phyloP scores from a whole-genome alignment of 2,888 invertebrate genomes.

The Acleris cristana region DNA sequence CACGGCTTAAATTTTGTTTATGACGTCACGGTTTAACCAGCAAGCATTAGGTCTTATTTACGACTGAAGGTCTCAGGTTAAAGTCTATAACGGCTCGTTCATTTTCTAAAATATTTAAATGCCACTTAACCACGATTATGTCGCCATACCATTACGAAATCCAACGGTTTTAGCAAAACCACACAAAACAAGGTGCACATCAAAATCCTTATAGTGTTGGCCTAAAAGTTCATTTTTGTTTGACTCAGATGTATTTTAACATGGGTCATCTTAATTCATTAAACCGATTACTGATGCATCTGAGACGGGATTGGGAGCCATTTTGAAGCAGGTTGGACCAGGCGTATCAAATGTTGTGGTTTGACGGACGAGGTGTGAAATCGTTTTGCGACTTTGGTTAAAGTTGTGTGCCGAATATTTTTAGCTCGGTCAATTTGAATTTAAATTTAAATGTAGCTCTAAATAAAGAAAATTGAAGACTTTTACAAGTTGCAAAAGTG shows the following conservation, averaged over 20 bases:
- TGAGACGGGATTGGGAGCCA: constrained; percentile 4
- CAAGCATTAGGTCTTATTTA: too few species aligned
- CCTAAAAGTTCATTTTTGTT: not conserved
- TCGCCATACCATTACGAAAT: constrained; percentile 3
- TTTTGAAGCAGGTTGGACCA: constrained; percentile 3
- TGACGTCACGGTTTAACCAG: too few species aligned
- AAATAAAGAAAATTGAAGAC: too few species aligned
- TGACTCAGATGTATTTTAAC: not conserved
- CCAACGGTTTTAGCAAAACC: not conserved
- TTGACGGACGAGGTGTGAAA: not conserved
- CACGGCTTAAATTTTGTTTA: too few species aligned
- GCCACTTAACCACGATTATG: not conserved
- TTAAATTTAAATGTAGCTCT: too few species aligned
- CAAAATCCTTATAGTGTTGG: not conserved
- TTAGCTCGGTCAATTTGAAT: too few species aligned
- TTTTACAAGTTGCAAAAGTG: too few species aligned
- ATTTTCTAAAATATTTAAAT: too few species aligned
- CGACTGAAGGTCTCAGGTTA: too few species aligned
- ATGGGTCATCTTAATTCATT: not conserved
- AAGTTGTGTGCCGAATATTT: too few species aligned
- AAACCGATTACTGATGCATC: constrained; percentile 11
- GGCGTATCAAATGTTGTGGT: not conserved
- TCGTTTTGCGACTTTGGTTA: not conserved
- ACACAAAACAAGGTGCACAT: too few species aligned
- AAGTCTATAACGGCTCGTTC: too few species aligned